These are phyloP conservation scores for Carlito syrichta DNA, from an alignment of 2,113 vertebrate species.

Conservation along the genomic window DNA sequence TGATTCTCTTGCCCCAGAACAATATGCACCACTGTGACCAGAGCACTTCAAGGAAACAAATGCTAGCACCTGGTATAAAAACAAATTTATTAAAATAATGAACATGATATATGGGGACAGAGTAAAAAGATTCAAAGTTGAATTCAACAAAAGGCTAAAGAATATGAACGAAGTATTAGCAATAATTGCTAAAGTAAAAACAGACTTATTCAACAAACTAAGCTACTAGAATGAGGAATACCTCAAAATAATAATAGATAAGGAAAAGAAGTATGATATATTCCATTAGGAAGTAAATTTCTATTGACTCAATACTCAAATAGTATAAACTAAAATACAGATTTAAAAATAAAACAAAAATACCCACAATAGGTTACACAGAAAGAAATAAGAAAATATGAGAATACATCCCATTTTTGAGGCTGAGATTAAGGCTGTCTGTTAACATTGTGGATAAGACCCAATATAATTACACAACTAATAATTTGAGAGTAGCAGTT, in stretches of 20 bases:
- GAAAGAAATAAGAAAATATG: constrained; percentile 28
- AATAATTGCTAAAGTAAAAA: neutral
- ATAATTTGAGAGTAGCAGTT: neutral
- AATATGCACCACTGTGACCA: neutral
- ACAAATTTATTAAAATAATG: constrained; percentile 31
- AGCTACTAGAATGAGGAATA: neutral
- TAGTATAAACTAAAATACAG: constrained; percentile 12
- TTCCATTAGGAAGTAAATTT: neutral
- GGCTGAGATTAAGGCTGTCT: neutral
- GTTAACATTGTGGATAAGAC: neutral
- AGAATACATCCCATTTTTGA: neutral
- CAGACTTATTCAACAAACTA: neutral
- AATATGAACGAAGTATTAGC: neutral
- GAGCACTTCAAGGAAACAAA: constrained; percentile 23
- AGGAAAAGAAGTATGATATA: neutral
- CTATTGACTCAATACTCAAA: constrained; percentile 34
- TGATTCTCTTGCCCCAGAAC: neutral
- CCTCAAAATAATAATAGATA: neutral
- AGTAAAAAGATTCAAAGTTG: neutral
- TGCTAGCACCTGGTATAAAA: neutral
- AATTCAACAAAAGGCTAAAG: neutral
- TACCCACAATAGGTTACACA: neutral
- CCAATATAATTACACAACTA: neutral
- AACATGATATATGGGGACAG: neutral
- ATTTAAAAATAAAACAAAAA: constrained; percentile 28